These are phyloP conservation scores for Pachycephus smyrnensis DNA, from an alignment of 2,888 invertebrate species.

Conservation along the genomic window DNA sequence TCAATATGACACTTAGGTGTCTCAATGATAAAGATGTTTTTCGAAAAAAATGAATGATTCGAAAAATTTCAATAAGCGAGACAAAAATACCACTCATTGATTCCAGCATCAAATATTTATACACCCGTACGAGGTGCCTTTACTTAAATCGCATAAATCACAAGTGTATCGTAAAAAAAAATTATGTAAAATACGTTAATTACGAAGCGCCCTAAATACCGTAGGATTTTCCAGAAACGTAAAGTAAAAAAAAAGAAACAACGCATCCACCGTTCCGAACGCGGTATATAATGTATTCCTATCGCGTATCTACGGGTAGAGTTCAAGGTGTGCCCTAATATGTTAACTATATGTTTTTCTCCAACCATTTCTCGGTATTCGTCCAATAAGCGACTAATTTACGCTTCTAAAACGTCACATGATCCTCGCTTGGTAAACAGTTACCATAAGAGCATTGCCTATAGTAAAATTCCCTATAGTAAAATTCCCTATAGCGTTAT, in stretches of 20 bases:
- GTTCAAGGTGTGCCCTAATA: background rate
- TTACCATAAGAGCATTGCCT: background rate
- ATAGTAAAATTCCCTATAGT: background rate
- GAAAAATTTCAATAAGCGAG: no score
- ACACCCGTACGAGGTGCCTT: no score
- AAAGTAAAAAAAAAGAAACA: background rate
- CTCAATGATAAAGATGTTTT: no score
- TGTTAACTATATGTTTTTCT: background rate
- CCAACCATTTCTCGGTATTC: background rate
- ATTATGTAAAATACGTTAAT: no score
- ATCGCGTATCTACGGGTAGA: background rate
- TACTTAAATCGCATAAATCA: no score
- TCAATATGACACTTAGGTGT: no score
- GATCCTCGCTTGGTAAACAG: background rate
- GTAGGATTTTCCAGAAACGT: no score
- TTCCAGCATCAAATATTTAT: no score
- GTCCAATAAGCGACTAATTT: background rate
- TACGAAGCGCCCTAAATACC: no score
- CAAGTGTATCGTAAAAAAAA: no score
- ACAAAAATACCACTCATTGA: no score
- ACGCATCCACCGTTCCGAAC: background rate
- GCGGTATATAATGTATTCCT: background rate
- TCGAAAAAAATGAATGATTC: no score
- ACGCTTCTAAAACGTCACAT: background rate
- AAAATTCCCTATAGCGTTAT: background rate